phyloP scores from a whole-genome alignment of 23 tunicate genomes.

The Phallusia fumigata region DNA sequence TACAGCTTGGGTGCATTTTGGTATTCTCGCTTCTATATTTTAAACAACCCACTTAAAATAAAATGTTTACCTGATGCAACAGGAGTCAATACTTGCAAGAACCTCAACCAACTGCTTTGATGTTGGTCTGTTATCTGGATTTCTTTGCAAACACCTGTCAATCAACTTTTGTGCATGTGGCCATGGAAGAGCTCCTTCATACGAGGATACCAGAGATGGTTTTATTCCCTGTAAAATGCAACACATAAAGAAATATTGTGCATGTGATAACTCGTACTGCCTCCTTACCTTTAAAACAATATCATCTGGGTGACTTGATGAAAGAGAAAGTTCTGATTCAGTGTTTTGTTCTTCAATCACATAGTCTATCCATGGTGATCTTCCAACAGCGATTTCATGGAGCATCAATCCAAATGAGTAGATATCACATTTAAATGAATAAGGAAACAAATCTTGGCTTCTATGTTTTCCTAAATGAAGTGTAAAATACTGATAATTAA shows the following conservation, averaged over 20 bases:
- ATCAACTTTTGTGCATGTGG: conserved; percentile 60
- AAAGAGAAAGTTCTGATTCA: neutral
- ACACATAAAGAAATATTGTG: neutral
- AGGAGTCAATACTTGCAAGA: conserved; percentile 16
- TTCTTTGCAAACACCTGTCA: conserved; percentile 39
- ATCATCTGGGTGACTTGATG: neutral
- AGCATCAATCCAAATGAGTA: conserved; percentile 81
- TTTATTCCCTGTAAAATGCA: conserved; percentile 49
- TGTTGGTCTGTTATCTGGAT: conserved; percentile 80
- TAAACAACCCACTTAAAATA: neutral
- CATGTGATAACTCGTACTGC: too few relatives aligned
- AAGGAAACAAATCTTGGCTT: conserved; percentile 38
- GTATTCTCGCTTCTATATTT: neutral
- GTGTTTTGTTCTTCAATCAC: conserved; percentile 32
- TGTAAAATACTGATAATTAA: neutral
- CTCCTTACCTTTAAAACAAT: neutral
- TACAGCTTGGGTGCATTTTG: too few relatives aligned
- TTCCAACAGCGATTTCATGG: conserved; percentile 80
- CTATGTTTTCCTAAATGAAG: neutral
- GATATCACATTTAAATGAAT: conserved; percentile 77
- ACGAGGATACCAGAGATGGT: conserved; percentile 51
- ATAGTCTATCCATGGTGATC: conserved; percentile 87
- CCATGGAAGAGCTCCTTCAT: conserved; percentile 50
- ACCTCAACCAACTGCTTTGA: conserved; percentile 18
- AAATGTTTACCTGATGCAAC: conserved; percentile 8